Base-by-base conservation (phyloP, 1,140 invertebrate genomes). In the Aphelenchoides fujianensis region DNA sequence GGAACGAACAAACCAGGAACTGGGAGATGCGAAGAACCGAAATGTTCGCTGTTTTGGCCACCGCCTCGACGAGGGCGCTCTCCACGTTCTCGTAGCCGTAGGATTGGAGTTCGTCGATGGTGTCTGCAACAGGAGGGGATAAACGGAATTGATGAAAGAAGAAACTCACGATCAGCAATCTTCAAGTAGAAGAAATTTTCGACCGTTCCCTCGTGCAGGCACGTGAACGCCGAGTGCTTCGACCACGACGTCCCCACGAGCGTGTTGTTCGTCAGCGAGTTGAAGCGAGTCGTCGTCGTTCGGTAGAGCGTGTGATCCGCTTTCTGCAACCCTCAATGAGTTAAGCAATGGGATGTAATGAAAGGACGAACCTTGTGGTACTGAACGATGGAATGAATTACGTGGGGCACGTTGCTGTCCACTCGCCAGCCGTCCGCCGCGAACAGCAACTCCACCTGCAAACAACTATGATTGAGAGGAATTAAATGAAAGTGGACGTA, bases 11-110 rank as follows among this genome's bases (percentile, higher is more conserved):
- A 9, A 74, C 34, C n/a, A 75, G 37, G 28, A 74, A 77, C 23
- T 74, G 61, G 27, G 74, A 59, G 12, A 74, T 78, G 31, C 73
- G 68, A 16, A 74, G 34, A 5, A 72, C 64, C 3, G 74, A 77
- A 28, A 74, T 48, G 30, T 74, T 74, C 7, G 74, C 37, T n/a
- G 67, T 41, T 2, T 77, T 31, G 12, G 73, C 32, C 23, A 74
- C 5, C 23, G 73, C 77, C 23, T 76, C 59, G 3, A 57, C 75
- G 5, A 74, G 19, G 27, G 73, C 73, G 28, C 30, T 31, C 64
- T 78, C 74, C 5, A 75, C 61, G 48, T 76, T 76, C 55, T 77
- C 73, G 3, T 27, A 34, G 19, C 73, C 73, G 67, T 48, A 36
- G 12, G 37, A 35, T 30, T 72, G 66, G 34, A 72, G 19, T 30